Base-by-base conservation (phyloP, 2,113 vertebrate genomes). In the Tricholaema leucomelas region DNA sequence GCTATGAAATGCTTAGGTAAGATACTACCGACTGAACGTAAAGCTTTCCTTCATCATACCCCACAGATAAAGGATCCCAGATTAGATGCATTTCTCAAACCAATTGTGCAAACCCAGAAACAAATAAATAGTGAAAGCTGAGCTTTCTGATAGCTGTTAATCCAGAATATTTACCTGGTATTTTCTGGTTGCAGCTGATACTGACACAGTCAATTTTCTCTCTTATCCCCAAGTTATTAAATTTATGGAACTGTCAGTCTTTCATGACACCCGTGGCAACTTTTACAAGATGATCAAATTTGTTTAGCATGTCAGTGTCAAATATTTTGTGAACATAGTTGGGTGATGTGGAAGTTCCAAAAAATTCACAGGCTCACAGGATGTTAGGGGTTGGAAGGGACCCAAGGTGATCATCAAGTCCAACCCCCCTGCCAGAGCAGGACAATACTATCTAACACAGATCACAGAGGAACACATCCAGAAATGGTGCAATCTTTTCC, bases 201-300 rank as follows among this genome's bases (percentile, higher is more conserved):
- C 33, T 42, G 81, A 75, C 81, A 74, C 8, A 6, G 46, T 35
- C 65, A 82, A 82, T 93, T 91, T 70, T 19, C 50, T 4, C 63
- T 76, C 36, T 55, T 55, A 80, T 25, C 83, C 65, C 67, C 7
- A n/a, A 40, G 56, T 15, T 80, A 64, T 8, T 72, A 65, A 4
- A 56, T 87, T 80, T 67, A 85, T 36, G 2, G 92, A 85, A 73
- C 81, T 91, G 67, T 54, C 96, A 89, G 60, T 71, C 72, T 59
- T 82, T 56, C 50, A 0, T 4, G 35, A 54, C 52, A 64, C 27
- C 20, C 1, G 2, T 9, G 28, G 30, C 60, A 87, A 58, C 13
- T 60, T 80, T 63, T 28, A 15, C 12, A 55, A 73, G 46, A 56
- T 15, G 9, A 81, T 44, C 7, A 35, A 56, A 17, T 5, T 55